A percentile compares a stretch with the other conserved stretches of the same genome.
phyloP scores from a whole-genome alignment of 1,140 invertebrate species.

The Halictus rubicundus region DNA sequence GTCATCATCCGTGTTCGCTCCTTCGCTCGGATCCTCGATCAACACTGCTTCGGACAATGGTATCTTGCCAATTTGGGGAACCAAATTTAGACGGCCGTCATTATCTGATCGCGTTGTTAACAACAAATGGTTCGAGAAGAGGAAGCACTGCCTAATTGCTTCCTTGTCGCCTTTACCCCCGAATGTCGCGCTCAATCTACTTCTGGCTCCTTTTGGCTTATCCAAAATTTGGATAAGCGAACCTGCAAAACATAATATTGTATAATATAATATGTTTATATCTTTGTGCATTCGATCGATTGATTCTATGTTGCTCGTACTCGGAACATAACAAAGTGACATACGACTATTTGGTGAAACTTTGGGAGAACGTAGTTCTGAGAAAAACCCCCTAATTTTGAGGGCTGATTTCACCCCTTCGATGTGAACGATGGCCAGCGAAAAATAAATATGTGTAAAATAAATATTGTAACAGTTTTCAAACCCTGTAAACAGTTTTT shows the following conservation, averaged over 20 bases:
- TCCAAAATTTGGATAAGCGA: constrained; percentile 87
- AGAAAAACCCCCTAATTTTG: no score
- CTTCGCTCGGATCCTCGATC: constrained; percentile 89
- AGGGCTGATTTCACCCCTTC: no score
- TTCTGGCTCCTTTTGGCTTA: constrained; percentile 83
- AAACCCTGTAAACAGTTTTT: no score
- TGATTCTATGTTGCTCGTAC: no score
- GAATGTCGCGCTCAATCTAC: constrained; percentile 82
- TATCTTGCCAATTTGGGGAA: constrained; percentile 91
- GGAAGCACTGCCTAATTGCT: constrained; percentile 89
- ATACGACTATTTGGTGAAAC: no score
- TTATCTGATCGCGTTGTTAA: constrained; percentile 85
- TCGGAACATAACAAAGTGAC: no score
- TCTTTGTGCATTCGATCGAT: no score
- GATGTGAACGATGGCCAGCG: no score
- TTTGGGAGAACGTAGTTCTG: no score
- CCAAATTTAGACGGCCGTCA: constrained; percentile 91
- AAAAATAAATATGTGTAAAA: no score
- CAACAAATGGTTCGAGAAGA: constrained; percentile 94
- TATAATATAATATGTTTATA: no score
- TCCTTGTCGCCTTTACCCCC: constrained; percentile 86
- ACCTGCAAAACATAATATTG: constrained; percentile 78
- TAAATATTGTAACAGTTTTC: no score
- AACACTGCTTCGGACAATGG: constrained; percentile 91
- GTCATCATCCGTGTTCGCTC: constrained; percentile 83